Conservation (phyloP, 2,113 vertebrate genomes). For the Sylvia atricapilla region DNA sequence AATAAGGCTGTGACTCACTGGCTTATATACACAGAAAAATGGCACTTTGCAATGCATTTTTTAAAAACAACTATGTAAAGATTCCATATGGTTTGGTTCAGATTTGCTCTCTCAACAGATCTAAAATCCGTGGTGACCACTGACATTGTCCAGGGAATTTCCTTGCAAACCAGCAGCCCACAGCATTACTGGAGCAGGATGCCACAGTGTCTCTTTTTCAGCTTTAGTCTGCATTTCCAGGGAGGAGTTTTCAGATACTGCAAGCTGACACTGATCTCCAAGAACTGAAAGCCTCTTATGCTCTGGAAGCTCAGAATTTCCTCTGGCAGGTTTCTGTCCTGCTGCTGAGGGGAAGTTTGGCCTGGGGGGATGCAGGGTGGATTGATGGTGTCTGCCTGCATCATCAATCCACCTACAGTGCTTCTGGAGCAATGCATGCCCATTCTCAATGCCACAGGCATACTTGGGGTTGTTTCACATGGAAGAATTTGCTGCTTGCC, state of each 20-base stretch:
- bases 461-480: not conserved
- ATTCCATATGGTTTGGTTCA: not conserved
- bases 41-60: not conserved
- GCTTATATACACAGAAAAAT: not conserved
- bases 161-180: fast-evolving
- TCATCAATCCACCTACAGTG: not conserved
- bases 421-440: not conserved
- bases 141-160: not conserved
- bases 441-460: not conserved
- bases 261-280: not conserved
- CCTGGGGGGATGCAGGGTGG: not conserved
- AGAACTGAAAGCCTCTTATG: not conserved
- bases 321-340: not conserved
- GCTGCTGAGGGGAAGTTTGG: not conserved
- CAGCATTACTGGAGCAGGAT: not conserved
- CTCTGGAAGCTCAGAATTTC: not conserved
- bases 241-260: not conserved
- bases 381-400: not conserved
- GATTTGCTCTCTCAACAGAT: not conserved
- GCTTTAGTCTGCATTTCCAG: not conserved
- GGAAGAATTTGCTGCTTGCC: not conserved
- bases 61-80: not conserved
- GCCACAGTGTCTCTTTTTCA: not conserved
- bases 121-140: not conserved
- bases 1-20: not conserved